phyloP scores from a whole-genome alignment of 2,113 vertebrate genomes.

The zebrafish (Danio rerio) region GRCz12tu NC_133178.1:61351501-61352000 shows the following conservation, averaged over 20 bases:
- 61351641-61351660: conserved; percentile 71
- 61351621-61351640: conserved; percentile 40
- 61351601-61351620: conserved; percentile 55
- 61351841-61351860: neutral
- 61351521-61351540: conserved; percentile 55
- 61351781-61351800: conserved; percentile 69
- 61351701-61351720: conserved; percentile 72
- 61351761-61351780: conserved; percentile 84
- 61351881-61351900: neutral
- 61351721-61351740: conserved; percentile 83
- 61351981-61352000: too few species aligned
- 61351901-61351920: neutral
- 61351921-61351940: too few species aligned
- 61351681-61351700: conserved; percentile 77
- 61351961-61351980: too few species aligned
- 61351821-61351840: conserved; percentile 14
- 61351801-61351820: conserved; percentile 8
- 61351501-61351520: conserved; percentile 59
- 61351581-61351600: conserved; percentile 61
- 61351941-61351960: too few species aligned
- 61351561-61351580: conserved; percentile 62
- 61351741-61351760: conserved; percentile 85
- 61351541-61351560: conserved; percentile 69
- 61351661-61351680: conserved; percentile 80
- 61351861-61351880: neutral